A percentile compares a stretch with the other conserved stretches of the same genome.
phyloP scores from a whole-genome alignment of 2,113 vertebrate genomes.

The Bubalus kerabau region DNA sequence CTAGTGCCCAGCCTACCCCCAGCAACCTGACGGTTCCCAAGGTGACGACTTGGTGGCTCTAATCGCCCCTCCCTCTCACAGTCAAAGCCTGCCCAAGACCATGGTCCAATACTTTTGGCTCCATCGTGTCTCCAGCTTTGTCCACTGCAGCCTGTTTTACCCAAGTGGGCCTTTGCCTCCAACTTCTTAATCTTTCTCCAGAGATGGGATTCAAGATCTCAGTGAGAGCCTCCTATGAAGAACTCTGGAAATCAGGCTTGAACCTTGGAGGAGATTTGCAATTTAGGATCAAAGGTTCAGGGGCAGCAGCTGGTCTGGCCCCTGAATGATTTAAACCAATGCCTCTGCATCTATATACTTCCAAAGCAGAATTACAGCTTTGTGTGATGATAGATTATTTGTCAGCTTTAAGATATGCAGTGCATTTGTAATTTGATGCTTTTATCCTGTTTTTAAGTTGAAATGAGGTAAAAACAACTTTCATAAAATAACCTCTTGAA shows the following conservation, averaged over 20 bases:
- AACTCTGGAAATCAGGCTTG: not conserved
- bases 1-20: conserved; percentile 59
- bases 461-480: conserved; percentile 58
- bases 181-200: not conserved
- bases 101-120: not conserved
- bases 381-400: not conserved
- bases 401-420: not conserved
- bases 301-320: conserved; percentile 59
- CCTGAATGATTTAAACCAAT: not conserved
- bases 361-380: not conserved
- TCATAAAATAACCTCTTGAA: conserved; percentile 56
- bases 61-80: not conserved
- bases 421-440: conserved; percentile 44
- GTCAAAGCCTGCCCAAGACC: not conserved
- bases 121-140: not conserved
- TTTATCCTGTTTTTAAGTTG: conserved; percentile 62
- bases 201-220: not conserved
- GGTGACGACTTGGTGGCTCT: not conserved
- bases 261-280: not conserved
- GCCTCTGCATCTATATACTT: not conserved
- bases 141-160: not conserved
- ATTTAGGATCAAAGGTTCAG: not conserved
- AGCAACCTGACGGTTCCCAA: conserved; percentile 14
- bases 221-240: not conserved
- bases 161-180: not conserved